Evolutionary conservation across 2,797 vertebrate species (phyloP).

Genomic region (Ambastaia sidthimunki): DNA sequence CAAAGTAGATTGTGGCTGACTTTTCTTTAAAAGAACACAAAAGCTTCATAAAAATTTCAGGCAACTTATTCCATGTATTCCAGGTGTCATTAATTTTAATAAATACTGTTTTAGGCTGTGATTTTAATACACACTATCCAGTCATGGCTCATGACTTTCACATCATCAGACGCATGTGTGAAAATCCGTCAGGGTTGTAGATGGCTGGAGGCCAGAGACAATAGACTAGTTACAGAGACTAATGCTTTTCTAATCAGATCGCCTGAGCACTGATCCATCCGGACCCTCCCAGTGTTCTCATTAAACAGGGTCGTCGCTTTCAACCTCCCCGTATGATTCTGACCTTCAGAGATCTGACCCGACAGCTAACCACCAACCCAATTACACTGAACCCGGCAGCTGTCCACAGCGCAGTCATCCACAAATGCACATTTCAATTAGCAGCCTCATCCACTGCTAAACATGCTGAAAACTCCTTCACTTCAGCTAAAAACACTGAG

Average conservation of each 20-base stretch:
- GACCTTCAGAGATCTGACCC: slow-evolving; percentile 31
- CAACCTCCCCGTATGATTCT: slow-evolving; percentile 21
- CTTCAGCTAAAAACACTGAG: neutral
- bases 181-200: slow-evolving; percentile 8
- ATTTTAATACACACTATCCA: neutral
- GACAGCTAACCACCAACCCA: slow-evolving; percentile 28
- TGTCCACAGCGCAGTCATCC: slow-evolving; percentile 14
- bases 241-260: slow-evolving; percentile 39
- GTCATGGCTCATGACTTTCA: neutral
- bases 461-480: neutral
- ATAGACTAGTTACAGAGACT: slow-evolving; percentile 24
- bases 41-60: no score
- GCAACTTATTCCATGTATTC: no score
- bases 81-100: no score
- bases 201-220: neutral
- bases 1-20: no score
- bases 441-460: neutral
- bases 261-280: slow-evolving; percentile 18
- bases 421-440: slow-evolving; percentile 44
- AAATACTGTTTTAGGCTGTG: no score
- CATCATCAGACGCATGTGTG: neutral
- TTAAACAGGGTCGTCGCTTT: slow-evolving; percentile 42
- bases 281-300: slow-evolving; percentile 45
- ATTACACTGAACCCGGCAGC: slow-evolving; percentile 38
- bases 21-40: no score